Base-by-base conservation (phyloP, 2,888 invertebrate species). In the Acronicta aceris region DNA sequence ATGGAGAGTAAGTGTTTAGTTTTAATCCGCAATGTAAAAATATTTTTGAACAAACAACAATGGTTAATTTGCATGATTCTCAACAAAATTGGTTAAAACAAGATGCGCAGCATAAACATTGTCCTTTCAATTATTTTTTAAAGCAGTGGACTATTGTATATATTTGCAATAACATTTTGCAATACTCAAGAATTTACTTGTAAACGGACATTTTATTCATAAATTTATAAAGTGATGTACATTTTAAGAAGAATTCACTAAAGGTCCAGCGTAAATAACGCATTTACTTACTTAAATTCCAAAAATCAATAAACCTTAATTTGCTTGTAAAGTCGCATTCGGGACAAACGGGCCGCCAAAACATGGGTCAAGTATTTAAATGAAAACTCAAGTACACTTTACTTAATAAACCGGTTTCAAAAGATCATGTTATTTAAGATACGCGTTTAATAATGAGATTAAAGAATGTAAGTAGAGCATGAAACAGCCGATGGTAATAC, bases 391-490 rank as follows among this genome's bases (percentile, higher is more conserved):
- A 73, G 70, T 75, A 60, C 73, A 67, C 72, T 68, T 64, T 66
- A 73, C 57, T 67, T 59, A 53, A 51, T 65, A 76, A 83, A 79
- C 80, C 60, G 77, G 84, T 84, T 81, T 71, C 15, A 66, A 81
- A 76, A 74, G 72, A 78, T 78, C 74, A 69, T 79, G 74, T 78
- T 80, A 74, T 71, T 64, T 67, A 69, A 71, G 65, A 65, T 74
- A 76, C 59, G 63, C 62, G 58, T 79, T 78, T 73, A 77, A 76
- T 83, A 78, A 79, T 76, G 73, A 82, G 82, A 85, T 86, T 83
- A 84, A 71, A 67, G 59, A 69, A 60, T 75, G 61, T 80, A 80
- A 84, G 76, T 85, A 80, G 82, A 87, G 76, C 83, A 79, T 85
- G 78, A 81, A 82, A 77, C 69, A 77, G 71, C 72, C 72, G 68